Percentiles rank a stretch among this genome's conserved stretches.
phyloP scores from a whole-genome alignment of 2,113 vertebrate genomes.

The human region GRCh38 chr5:3518501-3519000 shows the following conservation, averaged over 20 bases:
- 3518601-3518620: accelerated
- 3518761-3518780: accelerated
- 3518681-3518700: accelerated
- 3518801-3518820: too few relatives aligned
- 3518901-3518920: accelerated
- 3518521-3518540: background rate
- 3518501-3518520: background rate
- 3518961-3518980: accelerated
- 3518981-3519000: background rate
- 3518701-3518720: accelerated
- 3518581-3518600: accelerated
- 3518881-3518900: accelerated
- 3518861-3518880: background rate
- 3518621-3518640: accelerated
- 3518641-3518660: accelerated
- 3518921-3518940: accelerated
- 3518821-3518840: too few relatives aligned
- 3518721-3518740: background rate
- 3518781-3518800: accelerated
- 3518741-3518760: accelerated
- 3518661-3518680: accelerated
- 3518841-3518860: accelerated
- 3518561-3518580: background rate
- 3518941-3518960: accelerated
- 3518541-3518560: background rate